phyloP scores from a whole-genome alignment of 2,113 vertebrate genomes.

The Trogon melanurus region DNA sequence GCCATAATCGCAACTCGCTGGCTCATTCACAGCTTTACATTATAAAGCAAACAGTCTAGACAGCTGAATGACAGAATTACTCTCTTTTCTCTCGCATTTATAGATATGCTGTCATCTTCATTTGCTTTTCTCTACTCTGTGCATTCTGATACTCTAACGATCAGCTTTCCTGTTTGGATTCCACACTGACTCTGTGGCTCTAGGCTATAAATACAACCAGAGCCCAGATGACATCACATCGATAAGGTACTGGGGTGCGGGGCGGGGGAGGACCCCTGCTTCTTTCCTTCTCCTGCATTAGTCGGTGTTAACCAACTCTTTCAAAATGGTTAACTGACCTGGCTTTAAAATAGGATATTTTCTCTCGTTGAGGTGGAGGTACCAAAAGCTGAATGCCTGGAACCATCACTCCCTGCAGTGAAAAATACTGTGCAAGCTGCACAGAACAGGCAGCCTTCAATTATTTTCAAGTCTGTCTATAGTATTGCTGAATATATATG shows the following conservation, averaged over 20 bases:
- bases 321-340: background rate
- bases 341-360: background rate
- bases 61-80: conserved; percentile 80
- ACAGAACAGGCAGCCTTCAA: background rate
- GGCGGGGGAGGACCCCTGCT: background rate
- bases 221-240: conserved; percentile 45
- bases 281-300: conserved; percentile 17
- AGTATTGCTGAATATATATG: background rate
- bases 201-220: conserved; percentile 70
- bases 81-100: conserved; percentile 72
- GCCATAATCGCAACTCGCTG: conserved; percentile 63
- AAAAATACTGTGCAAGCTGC: background rate
- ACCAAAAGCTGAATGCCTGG: background rate
- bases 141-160: conserved; percentile 75
- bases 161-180: conserved; percentile 81
- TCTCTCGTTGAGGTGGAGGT: background rate
- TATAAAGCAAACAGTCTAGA: conserved; percentile 84
- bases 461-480: background rate
- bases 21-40: conserved; percentile 77
- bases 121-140: conserved; percentile 67
- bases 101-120: conserved; percentile 74
- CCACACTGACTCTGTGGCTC: conserved; percentile 62
- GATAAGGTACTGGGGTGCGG: background rate
- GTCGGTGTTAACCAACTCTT: background rate
- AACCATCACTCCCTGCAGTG: background rate